Conservation (phyloP, 2,113 vertebrate genomes). For the Tragelaphus scriptus region DNA sequence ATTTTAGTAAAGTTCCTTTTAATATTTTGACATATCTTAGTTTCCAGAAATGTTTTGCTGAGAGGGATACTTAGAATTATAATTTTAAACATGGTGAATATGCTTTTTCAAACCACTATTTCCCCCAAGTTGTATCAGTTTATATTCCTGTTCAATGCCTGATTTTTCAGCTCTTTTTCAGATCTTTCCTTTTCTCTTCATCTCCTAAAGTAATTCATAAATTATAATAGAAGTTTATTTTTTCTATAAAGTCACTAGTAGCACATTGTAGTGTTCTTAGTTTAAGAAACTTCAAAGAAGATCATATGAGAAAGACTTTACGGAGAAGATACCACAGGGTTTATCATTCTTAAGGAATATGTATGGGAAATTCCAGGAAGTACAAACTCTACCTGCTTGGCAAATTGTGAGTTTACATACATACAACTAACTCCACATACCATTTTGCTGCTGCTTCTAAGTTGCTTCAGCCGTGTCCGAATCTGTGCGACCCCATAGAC, state of each 20-base stretch:
- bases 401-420: background rate
- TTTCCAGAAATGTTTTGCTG: background rate
- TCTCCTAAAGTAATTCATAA: background rate
- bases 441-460: too few species aligned
- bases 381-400: background rate
- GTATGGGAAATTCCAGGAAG: background rate
- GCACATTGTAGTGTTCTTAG: background rate
- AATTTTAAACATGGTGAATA: background rate
- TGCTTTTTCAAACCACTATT: background rate
- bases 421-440: too few species aligned
- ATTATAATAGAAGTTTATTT: background rate
- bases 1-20: background rate
- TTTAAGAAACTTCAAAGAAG: background rate
- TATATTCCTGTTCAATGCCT: background rate
- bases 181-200: background rate
- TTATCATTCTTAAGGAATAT: background rate
- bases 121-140: background rate
- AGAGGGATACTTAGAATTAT: background rate
- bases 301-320: background rate
- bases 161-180: background rate
- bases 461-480: too few species aligned
- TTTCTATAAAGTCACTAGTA: background rate
- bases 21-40: background rate
- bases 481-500: too few species aligned
- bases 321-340: background rate